These are phyloP conservation scores for Pseudonaja textilis DNA, from an alignment of 2,113 vertebrate species.

Conservation along the genomic window DNA sequence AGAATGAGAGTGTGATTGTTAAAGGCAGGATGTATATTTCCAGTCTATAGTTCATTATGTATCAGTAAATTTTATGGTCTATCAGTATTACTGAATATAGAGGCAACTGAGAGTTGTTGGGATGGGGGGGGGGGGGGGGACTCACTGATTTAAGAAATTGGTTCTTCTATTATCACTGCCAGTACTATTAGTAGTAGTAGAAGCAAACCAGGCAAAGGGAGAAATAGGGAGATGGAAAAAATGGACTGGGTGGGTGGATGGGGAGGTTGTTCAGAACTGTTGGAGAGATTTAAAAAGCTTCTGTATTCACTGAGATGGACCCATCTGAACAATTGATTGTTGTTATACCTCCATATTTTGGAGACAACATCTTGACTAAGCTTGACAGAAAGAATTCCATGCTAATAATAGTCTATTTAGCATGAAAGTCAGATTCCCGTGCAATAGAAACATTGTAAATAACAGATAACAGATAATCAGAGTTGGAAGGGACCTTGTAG, in stretches of 20 bases:
- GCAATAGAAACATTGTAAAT: not conserved
- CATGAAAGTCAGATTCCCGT: not conserved
- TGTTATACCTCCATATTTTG: not conserved
- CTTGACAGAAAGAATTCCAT: not conserved
- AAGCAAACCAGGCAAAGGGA: not conserved
- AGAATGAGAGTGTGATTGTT: not conserved
- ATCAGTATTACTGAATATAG: not conserved
- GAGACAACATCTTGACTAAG: not conserved
- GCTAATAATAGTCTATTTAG: not conserved
- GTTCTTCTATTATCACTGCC: not conserved
- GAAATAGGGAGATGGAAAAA: not conserved
- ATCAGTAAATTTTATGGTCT: not conserved
- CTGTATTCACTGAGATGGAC: not conserved
- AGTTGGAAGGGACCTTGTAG: too few species aligned
- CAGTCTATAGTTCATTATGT: not conserved
- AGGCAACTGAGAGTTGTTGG: not conserved
- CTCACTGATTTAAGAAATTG: not conserved
- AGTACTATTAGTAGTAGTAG: not conserved
- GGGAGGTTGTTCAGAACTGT: not conserved
- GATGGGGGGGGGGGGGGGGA: not conserved
- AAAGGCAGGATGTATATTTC: not conserved
- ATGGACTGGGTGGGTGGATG: not conserved
- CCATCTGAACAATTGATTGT: not conserved
- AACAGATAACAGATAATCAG: not conserved
- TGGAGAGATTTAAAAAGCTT: not conserved